Evolutionary conservation across 2,797 vertebrate genomes (phyloP).

Genomic region (Meriones psammophilus): DNA sequence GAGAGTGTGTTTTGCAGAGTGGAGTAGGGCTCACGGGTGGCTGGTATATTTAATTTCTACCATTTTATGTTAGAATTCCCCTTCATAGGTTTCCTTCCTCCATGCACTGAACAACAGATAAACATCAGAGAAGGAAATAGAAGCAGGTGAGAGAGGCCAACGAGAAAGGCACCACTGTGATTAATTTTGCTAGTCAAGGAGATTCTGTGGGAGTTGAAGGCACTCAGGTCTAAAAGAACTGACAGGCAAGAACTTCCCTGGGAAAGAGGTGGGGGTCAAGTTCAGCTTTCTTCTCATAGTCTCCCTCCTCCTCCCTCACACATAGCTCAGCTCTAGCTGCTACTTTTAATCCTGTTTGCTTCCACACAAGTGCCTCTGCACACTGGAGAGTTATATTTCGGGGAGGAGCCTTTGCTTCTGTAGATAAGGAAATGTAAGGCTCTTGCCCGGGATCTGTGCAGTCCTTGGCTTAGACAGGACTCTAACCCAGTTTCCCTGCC

Average conservation of each 20-base stretch:
- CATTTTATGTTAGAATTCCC: conserved; percentile 13
- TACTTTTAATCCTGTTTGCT: conserved; percentile 43
- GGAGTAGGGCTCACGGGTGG: not conserved
- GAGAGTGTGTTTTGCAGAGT: not conserved
- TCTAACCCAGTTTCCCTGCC: not conserved
- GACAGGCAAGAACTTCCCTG: not conserved
- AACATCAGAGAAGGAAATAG: conserved; percentile 10
- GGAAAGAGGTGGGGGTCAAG: conserved; percentile 54
- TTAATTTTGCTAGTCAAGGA: conserved; percentile 47
- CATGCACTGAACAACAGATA: not conserved
- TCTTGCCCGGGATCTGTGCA: not conserved
- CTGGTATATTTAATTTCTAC: not conserved
- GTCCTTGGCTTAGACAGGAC: not conserved
- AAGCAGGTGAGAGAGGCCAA: not conserved
- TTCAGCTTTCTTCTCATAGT: not conserved
- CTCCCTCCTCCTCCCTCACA: not conserved
- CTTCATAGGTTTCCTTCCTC: not conserved
- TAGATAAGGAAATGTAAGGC: conserved; percentile 34
- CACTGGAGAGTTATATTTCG: not conserved
- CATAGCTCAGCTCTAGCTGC: not conserved
- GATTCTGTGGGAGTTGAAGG: not conserved
- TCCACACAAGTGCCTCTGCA: conserved; percentile 49
- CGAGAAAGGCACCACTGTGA: conserved; percentile 3
- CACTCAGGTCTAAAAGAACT: not conserved
- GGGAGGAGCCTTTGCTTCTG: conserved; percentile 25